phyloP scores from a whole-genome alignment of 2,888 invertebrate genomes.

The Trachelus iudaicus region DNA sequence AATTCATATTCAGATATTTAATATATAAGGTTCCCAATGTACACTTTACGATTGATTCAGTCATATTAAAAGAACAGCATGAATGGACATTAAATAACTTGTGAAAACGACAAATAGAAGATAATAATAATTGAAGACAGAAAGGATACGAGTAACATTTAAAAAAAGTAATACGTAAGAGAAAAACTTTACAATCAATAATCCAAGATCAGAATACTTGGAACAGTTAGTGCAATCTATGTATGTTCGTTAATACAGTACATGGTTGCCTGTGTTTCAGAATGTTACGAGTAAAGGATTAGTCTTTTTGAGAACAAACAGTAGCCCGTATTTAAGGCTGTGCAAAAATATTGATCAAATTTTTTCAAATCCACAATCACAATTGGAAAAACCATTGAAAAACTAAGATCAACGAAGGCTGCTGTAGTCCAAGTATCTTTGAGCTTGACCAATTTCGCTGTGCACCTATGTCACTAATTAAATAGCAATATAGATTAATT shows the following conservation, averaged over 20 bases:
- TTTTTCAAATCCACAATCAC: not conserved
- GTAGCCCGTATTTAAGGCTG: constrained; percentile 2
- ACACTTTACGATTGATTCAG: constrained; percentile 5
- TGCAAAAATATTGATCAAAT: constrained; percentile 11
- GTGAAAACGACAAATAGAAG: not conserved
- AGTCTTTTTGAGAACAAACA: not conserved
- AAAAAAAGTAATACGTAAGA: not conserved
- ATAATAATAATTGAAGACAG: not conserved
- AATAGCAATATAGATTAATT: constrained; percentile 24
- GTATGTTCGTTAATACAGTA: not conserved
- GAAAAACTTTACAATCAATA: not conserved
- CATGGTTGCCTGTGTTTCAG: not conserved
- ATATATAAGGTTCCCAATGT: not conserved
- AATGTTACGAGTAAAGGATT: not conserved
- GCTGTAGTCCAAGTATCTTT: constrained; percentile 31
- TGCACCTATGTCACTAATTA: constrained; percentile 31
- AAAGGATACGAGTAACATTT: not conserved
- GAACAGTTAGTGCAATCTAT: not conserved
- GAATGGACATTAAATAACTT: not conserved
- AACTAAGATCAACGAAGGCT: constrained; percentile 28
- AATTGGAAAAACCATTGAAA: constrained; percentile 11
- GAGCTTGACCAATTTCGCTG: constrained; percentile 12
- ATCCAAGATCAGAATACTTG: not conserved
- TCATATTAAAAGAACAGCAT: not conserved
- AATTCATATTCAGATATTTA: not conserved